Evolutionary conservation across 2,797 vertebrate species (phyloP).

Genomic region (Phylloscopus collybita): DNA sequence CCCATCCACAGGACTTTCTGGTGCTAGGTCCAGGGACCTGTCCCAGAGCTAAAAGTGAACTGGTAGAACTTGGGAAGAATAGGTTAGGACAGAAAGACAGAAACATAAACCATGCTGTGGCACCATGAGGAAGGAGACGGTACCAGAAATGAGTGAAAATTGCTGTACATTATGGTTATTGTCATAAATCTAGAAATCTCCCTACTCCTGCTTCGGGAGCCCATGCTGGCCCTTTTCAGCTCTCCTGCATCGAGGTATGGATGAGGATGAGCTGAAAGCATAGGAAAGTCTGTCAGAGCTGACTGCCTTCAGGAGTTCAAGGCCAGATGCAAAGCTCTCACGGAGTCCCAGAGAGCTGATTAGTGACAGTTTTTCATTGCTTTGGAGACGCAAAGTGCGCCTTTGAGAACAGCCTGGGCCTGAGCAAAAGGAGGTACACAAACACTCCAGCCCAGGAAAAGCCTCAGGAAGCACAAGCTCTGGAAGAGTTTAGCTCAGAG

Average conservation of each 20-base stretch:
- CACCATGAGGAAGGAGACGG: accelerated
- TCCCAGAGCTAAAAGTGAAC: not conserved
- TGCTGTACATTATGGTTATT: not conserved
- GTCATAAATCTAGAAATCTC: not conserved
- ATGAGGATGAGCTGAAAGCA: not conserved
- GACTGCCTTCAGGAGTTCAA: not conserved
- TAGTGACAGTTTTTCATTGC: not conserved
- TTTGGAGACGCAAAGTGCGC: not conserved
- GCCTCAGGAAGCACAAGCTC: not conserved
- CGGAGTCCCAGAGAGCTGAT: not conserved
- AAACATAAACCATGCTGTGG: not conserved
- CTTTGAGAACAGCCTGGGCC: not conserved
- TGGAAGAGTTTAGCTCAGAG: not conserved
- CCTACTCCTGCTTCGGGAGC: not conserved
- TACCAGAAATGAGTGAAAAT: not conserved
- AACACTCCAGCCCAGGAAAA: not conserved
- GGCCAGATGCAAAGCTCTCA: not conserved
- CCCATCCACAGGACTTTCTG: not conserved
- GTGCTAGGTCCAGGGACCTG: not conserved
- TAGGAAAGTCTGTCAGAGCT: not conserved
- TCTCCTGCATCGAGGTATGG: accelerated
- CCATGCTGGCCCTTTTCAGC: not conserved
- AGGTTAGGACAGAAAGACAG: not conserved
- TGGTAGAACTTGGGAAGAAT: not conserved
- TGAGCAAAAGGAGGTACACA: not conserved